These are phyloP conservation scores for Volucella inanis DNA, from an alignment of 2,888 invertebrate species.

Conservation along the genomic window DNA sequence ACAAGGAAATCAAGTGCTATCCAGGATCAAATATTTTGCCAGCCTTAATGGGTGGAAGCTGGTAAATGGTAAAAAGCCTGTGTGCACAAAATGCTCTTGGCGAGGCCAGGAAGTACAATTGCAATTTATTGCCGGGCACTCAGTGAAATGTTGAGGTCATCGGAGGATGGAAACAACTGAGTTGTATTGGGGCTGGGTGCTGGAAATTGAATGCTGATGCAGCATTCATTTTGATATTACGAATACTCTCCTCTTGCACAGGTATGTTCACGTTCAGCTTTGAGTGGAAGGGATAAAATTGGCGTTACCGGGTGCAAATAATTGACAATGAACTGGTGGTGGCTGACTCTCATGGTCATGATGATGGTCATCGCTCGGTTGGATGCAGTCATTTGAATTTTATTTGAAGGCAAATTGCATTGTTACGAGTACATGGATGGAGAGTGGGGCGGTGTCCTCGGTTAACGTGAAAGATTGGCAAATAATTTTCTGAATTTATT, in stretches of 20 bases:
- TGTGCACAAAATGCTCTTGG: conserved; percentile 64
- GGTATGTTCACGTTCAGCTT: conserved; percentile 41
- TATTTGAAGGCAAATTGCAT: conserved; percentile 71
- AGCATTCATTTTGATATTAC: conserved; percentile 41
- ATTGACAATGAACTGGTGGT: conserved; percentile 66
- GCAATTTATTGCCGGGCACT: conserved; percentile 73
- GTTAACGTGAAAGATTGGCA: conserved; percentile 58
- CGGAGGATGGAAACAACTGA: neutral
- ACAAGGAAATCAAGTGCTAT: conserved; percentile 74
- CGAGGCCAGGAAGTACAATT: conserved; percentile 69
- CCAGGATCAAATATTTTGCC: conserved; percentile 75
- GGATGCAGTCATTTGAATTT: conserved; percentile 72
- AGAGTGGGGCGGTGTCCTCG: neutral
- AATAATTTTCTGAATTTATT: conserved; percentile 71
- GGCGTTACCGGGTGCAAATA: conserved; percentile 74
- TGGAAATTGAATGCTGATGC: conserved; percentile 74
- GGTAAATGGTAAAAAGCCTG: conserved; percentile 49
- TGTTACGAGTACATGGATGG: conserved; percentile 34
- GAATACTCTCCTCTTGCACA: conserved; percentile 34
- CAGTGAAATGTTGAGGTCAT: conserved; percentile 62
- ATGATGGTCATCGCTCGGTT: conserved; percentile 18
- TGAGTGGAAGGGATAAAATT: conserved; percentile 53
- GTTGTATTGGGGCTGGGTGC: conserved; percentile 23
- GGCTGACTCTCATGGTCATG: conserved; percentile 27
- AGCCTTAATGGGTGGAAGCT: conserved; percentile 53